Base-by-base conservation (phyloP, 2,797 vertebrate genomes). In the Gobionotothen gibberifrons region DNA sequence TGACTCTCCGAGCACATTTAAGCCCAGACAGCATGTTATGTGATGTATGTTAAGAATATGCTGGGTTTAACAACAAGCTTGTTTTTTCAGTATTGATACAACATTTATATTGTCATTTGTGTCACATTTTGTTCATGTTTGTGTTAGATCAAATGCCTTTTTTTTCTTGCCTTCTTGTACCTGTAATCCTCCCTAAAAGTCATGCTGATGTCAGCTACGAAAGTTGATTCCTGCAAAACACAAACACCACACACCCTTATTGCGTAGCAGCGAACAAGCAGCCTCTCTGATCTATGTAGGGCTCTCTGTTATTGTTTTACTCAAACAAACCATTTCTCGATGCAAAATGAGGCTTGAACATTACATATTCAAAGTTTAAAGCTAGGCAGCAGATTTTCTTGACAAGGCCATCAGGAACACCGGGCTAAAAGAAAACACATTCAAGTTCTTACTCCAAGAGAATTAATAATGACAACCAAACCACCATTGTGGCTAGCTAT, bases 361-460 rank as follows among this genome's bases (percentile, higher is more conserved):
- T 89, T 88, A 83, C 83, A 72, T 81, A 92, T 92, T 91, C 85
- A 85, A 82, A 86, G 88, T 85, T 92, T 91, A 83, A 89, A 89
- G 82, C 81, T 84, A 83, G 88, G 85, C 82, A 86, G 81, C 87
- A 88, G 83, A 79, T 78, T 85, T 90, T 91, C 85, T 86, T 86
- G 88, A 85, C 89, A 85, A 89, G 82, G 83, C 86, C 84, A 76
- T 86, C 80, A 85, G 82, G 83, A 90, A 86, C 74, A 72, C 70
- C 9, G 57, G 74, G 81, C 87, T 84, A 60, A 58, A 8, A 1
- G 76, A 89, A 85, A 91, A 87, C 71, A 67, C 84, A 85, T 92
- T 89, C 74, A 85, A 80, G 72, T 81, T 81, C 81, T 85, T 70
- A 85, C 80, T 89, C 78, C 78, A 72, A 64, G 83, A 84, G 88